Evolutionary conservation across 2,113 vertebrate genomes (phyloP), one percentile per base, ranked within the genome.

Genomic region (Halichoeres trimaculatus): DNA sequence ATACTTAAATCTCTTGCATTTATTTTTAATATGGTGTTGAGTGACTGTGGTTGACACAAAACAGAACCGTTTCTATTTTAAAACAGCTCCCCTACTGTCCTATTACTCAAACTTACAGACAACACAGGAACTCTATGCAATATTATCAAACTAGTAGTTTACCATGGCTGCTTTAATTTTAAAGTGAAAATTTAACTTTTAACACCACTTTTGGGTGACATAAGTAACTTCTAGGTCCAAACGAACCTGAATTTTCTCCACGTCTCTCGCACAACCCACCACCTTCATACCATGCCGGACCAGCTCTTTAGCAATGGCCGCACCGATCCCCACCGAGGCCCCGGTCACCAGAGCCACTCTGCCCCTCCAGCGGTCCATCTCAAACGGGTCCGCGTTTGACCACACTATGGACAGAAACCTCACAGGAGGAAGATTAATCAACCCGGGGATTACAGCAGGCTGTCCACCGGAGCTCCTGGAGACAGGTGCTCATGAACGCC

Each of bases 311-410:
- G 93, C 92, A 51, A 96, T 77, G 0, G 93, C 92, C 41, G 95
- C 95, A 5, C 96, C 95, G 64, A 96, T 96, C 60, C 96, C 95
- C 35, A 88, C 94, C 9, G 96, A 96, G 19, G 95, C 96, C 48
- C 95, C 96, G 13, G 95, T 96, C 75, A 96, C 95, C 66, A 96
- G 88, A 17, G 95, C 96, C 77, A 96, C 93, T 53, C 95, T 94
- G 58, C 90, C 94, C 70, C 67, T 86, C 95, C 96, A 97, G 81
- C 95, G 93, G 81, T 96, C 94, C 96, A 96, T 96, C 76, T 72
- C 70, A 26, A 20, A 47, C 53, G 1, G 10, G 2, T 58, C 67
- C 66, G 40, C n/a, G 12, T 4, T 14, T 0, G 57, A 22, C 34
- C 22, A 4, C 41, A 5, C 0, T 5, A 20, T 2, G 20, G 7